Evolutionary conservation across 2,113 vertebrate genomes (phyloP).

Genomic region (Sylvietta virens): DNA sequence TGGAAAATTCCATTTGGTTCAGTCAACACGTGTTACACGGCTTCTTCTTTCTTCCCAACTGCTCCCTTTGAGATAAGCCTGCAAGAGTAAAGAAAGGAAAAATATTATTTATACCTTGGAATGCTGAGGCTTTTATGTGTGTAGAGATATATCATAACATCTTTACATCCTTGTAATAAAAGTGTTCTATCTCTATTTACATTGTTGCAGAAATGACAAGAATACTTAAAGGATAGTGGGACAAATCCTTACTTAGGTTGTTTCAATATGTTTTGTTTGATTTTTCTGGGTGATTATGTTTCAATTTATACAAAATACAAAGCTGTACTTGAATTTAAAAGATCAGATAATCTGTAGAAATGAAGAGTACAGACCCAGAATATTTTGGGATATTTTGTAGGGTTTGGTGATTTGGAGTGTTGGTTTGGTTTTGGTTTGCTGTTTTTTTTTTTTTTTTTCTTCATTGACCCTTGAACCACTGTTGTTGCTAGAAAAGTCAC

Average conservation of each 20-base stretch:
- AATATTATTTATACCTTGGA: not conserved
- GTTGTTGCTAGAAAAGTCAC: not conserved
- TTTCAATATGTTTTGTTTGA: not conserved
- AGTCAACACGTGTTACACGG: not conserved
- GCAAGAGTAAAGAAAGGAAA: not conserved
- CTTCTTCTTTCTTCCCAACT: not conserved
- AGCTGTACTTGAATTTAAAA: not conserved
- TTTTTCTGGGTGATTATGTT: not conserved
- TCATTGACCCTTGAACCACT: not conserved
- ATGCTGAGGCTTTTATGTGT: not conserved
- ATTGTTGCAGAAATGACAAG: not conserved
- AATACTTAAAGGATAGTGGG: not conserved
- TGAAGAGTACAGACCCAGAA: not conserved
- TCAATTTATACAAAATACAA: not conserved
- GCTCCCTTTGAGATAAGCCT: slow-evolving; percentile 22
- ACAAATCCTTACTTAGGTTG: not conserved
- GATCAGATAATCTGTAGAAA: not conserved
- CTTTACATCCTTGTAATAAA: not conserved
- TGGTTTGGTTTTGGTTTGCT: not conserved
- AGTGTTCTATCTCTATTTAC: not conserved
- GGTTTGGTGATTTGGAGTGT: not conserved
- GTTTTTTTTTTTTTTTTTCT: rapidly evolving
- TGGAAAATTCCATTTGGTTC: not conserved
- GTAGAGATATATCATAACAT: not conserved
- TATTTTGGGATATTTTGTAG: not conserved